Evolutionary conservation across 1,140 invertebrate genomes (phyloP).

Genomic region (Antheraea mylitta): DNA sequence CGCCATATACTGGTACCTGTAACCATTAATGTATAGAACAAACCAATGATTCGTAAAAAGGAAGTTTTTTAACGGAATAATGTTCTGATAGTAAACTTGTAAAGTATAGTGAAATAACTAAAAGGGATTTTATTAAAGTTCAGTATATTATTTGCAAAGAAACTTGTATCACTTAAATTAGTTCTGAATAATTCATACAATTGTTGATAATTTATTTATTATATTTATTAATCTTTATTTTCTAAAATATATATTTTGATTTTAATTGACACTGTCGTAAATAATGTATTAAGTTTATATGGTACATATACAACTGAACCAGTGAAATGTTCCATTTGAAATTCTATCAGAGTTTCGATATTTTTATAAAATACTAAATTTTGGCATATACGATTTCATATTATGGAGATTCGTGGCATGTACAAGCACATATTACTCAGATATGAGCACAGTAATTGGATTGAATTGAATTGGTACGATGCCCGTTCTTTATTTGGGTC

Average conservation of each 20-base stretch:
- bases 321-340: not conserved
- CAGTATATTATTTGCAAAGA: too few relatives aligned
- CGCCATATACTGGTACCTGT: not conserved
- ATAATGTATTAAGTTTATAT: not conserved
- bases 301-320: not conserved
- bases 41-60: not conserved
- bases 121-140: too few relatives aligned
- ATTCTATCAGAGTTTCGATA: not conserved
- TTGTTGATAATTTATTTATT: too few relatives aligned
- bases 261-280: too few relatives aligned
- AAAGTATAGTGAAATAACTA: too few relatives aligned
- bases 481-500: slow-evolving; percentile 45
- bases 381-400: not conserved
- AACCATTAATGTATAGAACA: not conserved
- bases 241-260: too few relatives aligned
- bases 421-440: slow-evolving; percentile 24
- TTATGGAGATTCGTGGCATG: slow-evolving; percentile 11
- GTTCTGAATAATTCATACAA: too few relatives aligned
- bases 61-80: too few relatives aligned
- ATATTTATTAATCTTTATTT: too few relatives aligned
- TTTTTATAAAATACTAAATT: not conserved
- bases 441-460: slow-evolving; percentile 60
- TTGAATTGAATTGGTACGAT: slow-evolving; percentile 55
- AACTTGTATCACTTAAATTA: too few relatives aligned
- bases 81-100: too few relatives aligned